Evolutionary conservation across 2,797 vertebrate species (phyloP).

Genomic region (Crenuchus spilurus): DNA sequence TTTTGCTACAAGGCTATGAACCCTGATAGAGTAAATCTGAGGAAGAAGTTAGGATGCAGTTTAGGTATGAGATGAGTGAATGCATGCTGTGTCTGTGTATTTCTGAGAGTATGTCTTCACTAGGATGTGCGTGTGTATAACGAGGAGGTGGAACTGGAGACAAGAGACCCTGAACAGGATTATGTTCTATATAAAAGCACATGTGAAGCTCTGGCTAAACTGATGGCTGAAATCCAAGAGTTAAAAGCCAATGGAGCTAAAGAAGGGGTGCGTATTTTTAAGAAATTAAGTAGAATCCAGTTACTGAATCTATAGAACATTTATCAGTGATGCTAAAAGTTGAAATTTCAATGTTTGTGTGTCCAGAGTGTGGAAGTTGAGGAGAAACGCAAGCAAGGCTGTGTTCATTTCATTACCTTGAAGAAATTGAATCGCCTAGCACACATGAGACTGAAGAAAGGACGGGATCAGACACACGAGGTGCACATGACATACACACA

Average conservation of each 20-base stretch:
- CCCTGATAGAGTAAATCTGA: neutral
- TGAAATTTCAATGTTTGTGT: neutral
- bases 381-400: slow-evolving; percentile 87
- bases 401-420: slow-evolving; percentile 95
- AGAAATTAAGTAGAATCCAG: neutral
- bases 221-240: slow-evolving; percentile 97
- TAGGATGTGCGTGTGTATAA: slow-evolving; percentile 90
- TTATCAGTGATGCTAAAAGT: neutral
- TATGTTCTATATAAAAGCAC: slow-evolving; percentile 90
- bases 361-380: slow-evolving; percentile 87
- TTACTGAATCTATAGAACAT: no score
- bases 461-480: slow-evolving; percentile 97
- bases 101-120: neutral
- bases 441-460: slow-evolving; percentile 94
- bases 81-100: neutral
- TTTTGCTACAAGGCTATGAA: no score
- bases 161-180: slow-evolving; percentile 87
- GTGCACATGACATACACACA: slow-evolving; percentile 63
- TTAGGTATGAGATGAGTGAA: neutral
- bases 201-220: slow-evolving; percentile 86
- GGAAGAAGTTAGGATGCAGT: neutral
- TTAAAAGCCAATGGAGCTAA: slow-evolving; percentile 91
- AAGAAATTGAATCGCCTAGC: slow-evolving; percentile 97
- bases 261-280: slow-evolving; percentile 81
- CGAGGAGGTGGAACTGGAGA: slow-evolving; percentile 91